These are phyloP conservation scores for Lasiurus borealis DNA, from an alignment of 2,113 vertebrate species.

Conservation along the genomic window DNA sequence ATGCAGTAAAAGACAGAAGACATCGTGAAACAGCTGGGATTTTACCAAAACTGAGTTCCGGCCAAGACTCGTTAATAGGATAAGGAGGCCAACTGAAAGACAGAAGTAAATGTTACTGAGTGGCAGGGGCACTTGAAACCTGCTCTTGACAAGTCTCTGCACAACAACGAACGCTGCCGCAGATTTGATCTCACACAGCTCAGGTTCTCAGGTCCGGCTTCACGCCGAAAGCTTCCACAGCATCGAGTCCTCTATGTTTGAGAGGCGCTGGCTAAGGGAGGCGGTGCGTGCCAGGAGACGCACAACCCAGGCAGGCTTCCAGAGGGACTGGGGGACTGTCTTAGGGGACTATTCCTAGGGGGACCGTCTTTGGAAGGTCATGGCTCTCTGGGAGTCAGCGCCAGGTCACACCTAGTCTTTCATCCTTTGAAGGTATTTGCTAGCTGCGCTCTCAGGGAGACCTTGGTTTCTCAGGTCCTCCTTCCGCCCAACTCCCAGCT, in stretches of 20 bases:
- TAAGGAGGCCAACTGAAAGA: background rate
- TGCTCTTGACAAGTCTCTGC: background rate
- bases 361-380: background rate
- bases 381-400: background rate
- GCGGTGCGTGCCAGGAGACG: background rate
- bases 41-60: background rate
- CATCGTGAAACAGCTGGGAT: background rate
- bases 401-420: background rate
- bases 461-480: background rate
- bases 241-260: accelerated
- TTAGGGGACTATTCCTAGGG: background rate
- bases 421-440: background rate
- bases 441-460: background rate
- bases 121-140: background rate
- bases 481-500: background rate
- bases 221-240: background rate
- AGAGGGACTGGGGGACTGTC: background rate
- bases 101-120: background rate
- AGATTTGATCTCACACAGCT: background rate
- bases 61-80: background rate
- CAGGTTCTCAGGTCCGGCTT: background rate
- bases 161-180: accelerated
- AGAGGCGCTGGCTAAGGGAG: no score
- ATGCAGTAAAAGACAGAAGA: background rate
- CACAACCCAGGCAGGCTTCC: background rate